These are phyloP conservation scores for Drosophila monieri DNA, from an alignment of 2,888 invertebrate genomes.

Conservation along the genomic window DNA sequence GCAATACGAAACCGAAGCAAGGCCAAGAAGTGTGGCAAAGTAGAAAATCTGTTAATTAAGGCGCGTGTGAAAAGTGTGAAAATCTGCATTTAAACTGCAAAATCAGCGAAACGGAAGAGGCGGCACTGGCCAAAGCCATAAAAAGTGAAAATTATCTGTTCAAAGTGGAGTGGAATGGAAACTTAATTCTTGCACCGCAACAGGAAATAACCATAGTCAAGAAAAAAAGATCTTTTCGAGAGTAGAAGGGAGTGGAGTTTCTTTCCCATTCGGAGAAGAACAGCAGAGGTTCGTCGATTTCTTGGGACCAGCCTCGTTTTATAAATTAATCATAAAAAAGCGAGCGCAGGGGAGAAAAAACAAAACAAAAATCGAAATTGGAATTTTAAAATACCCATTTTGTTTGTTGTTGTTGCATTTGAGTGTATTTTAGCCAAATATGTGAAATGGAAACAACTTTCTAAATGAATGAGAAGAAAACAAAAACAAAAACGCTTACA, in stretches of 20 bases:
- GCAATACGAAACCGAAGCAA: conserved; percentile 9
- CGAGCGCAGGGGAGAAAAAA: conserved; percentile 17
- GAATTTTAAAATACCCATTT: conserved; percentile 60
- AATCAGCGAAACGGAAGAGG: conserved; percentile 31
- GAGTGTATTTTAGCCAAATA: conserved; percentile 67
- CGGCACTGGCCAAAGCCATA: conserved; percentile 33
- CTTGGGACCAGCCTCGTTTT: conserved; percentile 47
- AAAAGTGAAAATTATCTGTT: conserved; percentile 71
- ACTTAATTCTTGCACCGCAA: conserved; percentile 33
- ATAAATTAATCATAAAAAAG: conserved; percentile 63
- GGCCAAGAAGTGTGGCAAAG: conserved; percentile 44
- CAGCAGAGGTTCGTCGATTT: conserved; percentile 65
- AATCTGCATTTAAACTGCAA: conserved; percentile 51
- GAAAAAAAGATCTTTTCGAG: conserved; percentile 1
- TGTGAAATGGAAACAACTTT: conserved; percentile 77
- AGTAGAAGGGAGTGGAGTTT: conserved; percentile 14
- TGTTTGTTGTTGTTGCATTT: conserved; percentile 20
- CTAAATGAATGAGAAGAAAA: conserved; percentile 65
- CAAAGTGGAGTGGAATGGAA: conserved; percentile 52
- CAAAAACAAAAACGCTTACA: conserved; percentile 14
- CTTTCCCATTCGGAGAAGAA: conserved; percentile 16
- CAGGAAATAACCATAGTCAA: conserved; percentile 46
- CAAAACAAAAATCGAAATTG: conserved; percentile 68
- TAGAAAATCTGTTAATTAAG: conserved; percentile 57
- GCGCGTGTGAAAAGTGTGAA: conserved; percentile 72